These are phyloP conservation scores for Syngnathus typhle DNA, from an alignment of 2,113 vertebrate species.

Conservation along the genomic window DNA sequence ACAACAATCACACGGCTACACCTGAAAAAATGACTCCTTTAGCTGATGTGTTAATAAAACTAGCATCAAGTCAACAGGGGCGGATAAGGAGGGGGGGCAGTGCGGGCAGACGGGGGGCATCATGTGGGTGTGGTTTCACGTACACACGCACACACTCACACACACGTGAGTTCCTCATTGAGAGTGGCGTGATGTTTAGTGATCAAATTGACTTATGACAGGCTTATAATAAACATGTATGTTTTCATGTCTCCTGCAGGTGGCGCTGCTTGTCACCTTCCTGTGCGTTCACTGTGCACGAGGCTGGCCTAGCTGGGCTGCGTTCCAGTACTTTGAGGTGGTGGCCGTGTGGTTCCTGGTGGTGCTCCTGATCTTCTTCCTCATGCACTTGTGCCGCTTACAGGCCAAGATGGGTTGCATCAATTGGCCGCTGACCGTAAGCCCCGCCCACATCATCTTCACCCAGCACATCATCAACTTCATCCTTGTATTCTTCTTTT, in stretches of 20 bases:
- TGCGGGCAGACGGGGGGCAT: background rate
- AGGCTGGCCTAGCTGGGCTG: slow-evolving; percentile 61
- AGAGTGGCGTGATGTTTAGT: no score
- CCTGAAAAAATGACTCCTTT: background rate
- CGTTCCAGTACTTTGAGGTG: slow-evolving; percentile 84
- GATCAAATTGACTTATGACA: no score
- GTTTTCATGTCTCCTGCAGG: slow-evolving; percentile 54
- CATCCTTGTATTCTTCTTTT: background rate
- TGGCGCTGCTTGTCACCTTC: slow-evolving; percentile 79
- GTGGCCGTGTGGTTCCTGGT: slow-evolving; percentile 83
- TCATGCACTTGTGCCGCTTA: slow-evolving; percentile 80
- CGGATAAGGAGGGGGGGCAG: background rate
- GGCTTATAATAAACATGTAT: no score
- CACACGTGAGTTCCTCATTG: background rate
- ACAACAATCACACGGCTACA: background rate
- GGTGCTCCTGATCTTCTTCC: slow-evolving; percentile 82
- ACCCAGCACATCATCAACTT: background rate
- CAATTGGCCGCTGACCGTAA: slow-evolving; percentile 88
- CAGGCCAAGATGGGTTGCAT: slow-evolving; percentile 82
- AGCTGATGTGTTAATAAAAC: background rate
- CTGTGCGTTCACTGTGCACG: slow-evolving; percentile 73
- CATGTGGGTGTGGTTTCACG: slow-evolving; percentile 1
- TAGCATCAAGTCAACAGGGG: background rate
- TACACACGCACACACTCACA: background rate
- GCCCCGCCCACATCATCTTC: slow-evolving; percentile 19